Base-by-base conservation (phyloP, 2,888 invertebrate species). In the Trichogramma evanescens region DNA sequence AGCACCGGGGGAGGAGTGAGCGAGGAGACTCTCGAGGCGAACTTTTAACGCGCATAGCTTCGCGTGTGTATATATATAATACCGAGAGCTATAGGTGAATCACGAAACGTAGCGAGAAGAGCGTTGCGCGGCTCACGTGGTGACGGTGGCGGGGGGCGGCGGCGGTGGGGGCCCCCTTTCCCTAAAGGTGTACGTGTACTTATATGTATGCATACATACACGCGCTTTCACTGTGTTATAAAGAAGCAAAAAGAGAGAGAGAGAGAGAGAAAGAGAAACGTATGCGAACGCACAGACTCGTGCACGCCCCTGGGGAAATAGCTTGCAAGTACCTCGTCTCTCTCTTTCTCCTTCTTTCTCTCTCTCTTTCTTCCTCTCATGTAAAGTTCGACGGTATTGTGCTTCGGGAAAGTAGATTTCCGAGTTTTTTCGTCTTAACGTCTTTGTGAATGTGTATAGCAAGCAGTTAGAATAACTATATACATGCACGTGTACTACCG, bases 351-450 rank as follows among this genome's bases (percentile, higher is more conserved):
- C 26, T 26, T 26, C 26, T 26, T 26, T 26, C 26, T 26, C 26
- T 26, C 26, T 26, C 26, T 26, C 26, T 26, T 26, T 26, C 26
- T 58, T 50, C 58, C 59, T 53, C 50, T 51, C 58, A 63, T 63
- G 63, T 63, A 63, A 64, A 60, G 62, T 62, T 51, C 52, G 60
- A 62, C 45, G 59, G 59, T 57, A 63, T 63, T 63, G 58, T 62
- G 50, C 57, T 58, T 50, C n/a, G 2, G 54, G 50, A 54, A 59
- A 63, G 58, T 61, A 61, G 61, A 63, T 63, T 63, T 58, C 58
- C 52, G 56, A 64, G 59, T 64, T 64, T 62, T 58, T 53, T 57
- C 56, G 38, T 9, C 8, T 52, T 39, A 8, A 6, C 40, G 40
- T 40, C 26, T 26, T 26, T 26, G 26, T 26, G 26, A 26, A 26